Evolutionary conservation across 1,140 invertebrate genomes (phyloP), one percentile per base, ranked within the genome.

Genomic region (Proctacanthus coquilletti): DNA sequence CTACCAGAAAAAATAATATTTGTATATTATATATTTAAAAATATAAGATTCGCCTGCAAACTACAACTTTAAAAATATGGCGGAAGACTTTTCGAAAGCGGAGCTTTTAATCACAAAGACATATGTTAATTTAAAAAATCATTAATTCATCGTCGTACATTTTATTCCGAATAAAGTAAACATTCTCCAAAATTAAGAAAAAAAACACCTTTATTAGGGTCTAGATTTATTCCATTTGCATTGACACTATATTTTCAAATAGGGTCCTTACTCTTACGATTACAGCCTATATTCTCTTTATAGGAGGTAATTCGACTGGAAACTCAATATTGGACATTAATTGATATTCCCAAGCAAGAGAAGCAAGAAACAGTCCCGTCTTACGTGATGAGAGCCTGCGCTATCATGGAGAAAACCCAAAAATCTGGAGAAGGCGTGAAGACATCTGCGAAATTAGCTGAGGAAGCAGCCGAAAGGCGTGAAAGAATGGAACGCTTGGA

Each of bases 231-330:
- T n/a, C n/a, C n/a, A n/a, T n/a, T 27, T 9, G 23, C 8, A 27
- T 27, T 27, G 8, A 27, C 23, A 27, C 23, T 13, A 27, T 9
- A 27, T 27, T 27, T 27, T 27, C 23, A 8, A 27, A 13, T 27
- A 27, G 8, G 23, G 23, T 13, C 8, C 23, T 27, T 27, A 9
- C 8, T 27, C 8, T 27, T 27, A n/a, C n/a, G n/a, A n/a, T n/a
- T n/a, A n/a, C n/a, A 15, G 9, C 10, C 14, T 32, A 3, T 18
- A n/a, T n/a, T n/a, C 29, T 31, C 23, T 36, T 66, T 69, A 32
- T 56, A 89, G 83, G 84, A 91, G 50, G 87, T 93, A 9, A 87
- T 89, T 44, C 77, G 85, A 42, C 64, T 93, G 50, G 88, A 93
- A 64, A 87, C 85, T 2, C 84, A 92, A 55, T 91, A 92, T 62